Percentiles rank a stretch among this genome's conserved stretches.
Conservation (phyloP, 2,113 vertebrate species). For the Mastomys coucha region DNA sequence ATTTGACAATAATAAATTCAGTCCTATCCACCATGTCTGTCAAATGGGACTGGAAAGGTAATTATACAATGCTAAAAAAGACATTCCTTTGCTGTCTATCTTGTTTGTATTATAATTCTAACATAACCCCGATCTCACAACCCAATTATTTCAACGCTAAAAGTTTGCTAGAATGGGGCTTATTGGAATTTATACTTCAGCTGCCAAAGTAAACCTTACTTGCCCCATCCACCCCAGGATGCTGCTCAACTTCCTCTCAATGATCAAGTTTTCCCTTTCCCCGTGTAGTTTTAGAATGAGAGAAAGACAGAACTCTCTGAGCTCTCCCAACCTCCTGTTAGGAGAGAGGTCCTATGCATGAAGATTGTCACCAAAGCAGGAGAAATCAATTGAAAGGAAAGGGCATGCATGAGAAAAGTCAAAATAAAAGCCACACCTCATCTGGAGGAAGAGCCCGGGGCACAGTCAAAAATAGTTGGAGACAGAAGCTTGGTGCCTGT, state of each 20-base stretch:
- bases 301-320: not conserved
- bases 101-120: not conserved
- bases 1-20: not conserved
- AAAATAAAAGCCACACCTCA: slow-evolving; percentile 66
- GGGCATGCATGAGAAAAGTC: slow-evolving; percentile 60
- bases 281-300: slow-evolving; percentile 49
- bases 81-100: not conserved
- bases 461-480: slow-evolving; percentile 66
- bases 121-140: not conserved
- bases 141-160: not conserved
- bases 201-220: not conserved
- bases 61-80: not conserved
- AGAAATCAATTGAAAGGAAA: slow-evolving; percentile 57
- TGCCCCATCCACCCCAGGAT: not conserved
- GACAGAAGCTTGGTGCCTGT: slow-evolving; percentile 63
- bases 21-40: not conserved
- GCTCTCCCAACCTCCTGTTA: not conserved
- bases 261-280: not conserved
- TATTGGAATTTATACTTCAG: not conserved
- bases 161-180: not conserved
- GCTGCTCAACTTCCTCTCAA: not conserved
- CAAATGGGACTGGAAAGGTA: not conserved
- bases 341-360: slow-evolving; percentile 49
- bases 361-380: slow-evolving; percentile 56
- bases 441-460: slow-evolving; percentile 65